Evolutionary conservation across 2,888 invertebrate species (phyloP).

Genomic region (Exephanes ischioxanthus): DNA sequence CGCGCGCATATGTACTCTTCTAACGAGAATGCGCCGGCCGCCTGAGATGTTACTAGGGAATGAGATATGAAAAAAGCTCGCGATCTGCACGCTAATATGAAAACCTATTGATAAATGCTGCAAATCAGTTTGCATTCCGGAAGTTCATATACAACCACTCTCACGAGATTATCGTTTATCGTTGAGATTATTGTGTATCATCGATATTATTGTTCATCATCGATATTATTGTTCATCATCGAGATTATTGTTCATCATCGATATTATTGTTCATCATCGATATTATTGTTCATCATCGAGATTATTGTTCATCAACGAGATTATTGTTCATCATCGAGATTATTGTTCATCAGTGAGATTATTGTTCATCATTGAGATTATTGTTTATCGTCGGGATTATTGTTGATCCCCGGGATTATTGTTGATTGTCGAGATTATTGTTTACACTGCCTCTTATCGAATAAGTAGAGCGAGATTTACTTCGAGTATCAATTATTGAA

Average conservation of each 20-base stretch:
- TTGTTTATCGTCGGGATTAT: neutral
- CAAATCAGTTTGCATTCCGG: neutral
- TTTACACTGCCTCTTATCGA: neutral
- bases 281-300: neutral
- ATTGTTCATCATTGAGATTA: too few species aligned
- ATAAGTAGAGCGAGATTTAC: neutral
- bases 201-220: too few species aligned
- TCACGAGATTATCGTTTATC: constrained; percentile 8
- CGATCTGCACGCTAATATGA: neutral
- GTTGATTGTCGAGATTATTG: too few species aligned
- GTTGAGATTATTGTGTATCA: neutral
- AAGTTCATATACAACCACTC: neutral
- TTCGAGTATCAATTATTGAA: constrained; percentile 3
- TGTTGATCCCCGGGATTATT: neutral
- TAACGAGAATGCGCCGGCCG: neutral
- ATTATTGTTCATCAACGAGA: neutral
- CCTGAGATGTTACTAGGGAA: neutral
- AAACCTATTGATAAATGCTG: neutral
- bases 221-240: neutral
- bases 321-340: neutral
- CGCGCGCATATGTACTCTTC: neutral
- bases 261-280: neutral
- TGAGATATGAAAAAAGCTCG: neutral
- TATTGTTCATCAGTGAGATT: neutral
- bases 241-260: too few species aligned